Conservation (phyloP, 2,113 vertebrate species). For the Uria aalge region DNA sequence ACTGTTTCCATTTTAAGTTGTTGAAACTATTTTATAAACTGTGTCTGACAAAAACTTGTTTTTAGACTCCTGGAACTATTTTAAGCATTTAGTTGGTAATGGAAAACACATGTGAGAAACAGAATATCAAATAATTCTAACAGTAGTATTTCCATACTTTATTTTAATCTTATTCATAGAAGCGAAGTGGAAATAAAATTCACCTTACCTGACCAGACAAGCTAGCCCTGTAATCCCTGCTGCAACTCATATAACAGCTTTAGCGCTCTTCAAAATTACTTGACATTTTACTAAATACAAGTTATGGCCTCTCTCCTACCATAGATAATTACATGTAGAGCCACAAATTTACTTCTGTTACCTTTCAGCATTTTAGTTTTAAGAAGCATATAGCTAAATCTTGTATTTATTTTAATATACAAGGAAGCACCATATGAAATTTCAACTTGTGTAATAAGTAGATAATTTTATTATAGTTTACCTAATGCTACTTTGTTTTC, state of each 20-base stretch:
- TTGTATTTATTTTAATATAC: not conserved
- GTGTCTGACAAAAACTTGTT: constrained; percentile 20
- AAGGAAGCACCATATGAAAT: not conserved
- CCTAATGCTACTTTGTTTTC: not conserved
- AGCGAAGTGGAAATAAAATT: not conserved
- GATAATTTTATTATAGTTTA: not conserved
- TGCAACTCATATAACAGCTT: not conserved
- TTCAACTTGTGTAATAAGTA: not conserved
- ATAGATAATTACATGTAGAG: not conserved
- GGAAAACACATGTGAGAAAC: constrained; percentile 30
- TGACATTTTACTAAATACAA: not conserved
- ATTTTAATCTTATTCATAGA: constrained; percentile 21
- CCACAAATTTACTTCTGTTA: not conserved
- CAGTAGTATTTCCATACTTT: not conserved
- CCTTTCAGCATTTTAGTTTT: not conserved
- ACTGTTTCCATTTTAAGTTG: constrained; percentile 19
- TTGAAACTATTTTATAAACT: constrained; percentile 44
- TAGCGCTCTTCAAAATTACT: not conserved
- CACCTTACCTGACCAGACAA: constrained; percentile 2
- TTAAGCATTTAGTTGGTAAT: constrained; percentile 16
- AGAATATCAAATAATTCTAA: constrained; percentile 9
- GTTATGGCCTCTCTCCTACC: not conserved
- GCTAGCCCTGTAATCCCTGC: not conserved
- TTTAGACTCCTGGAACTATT: constrained; percentile 31
- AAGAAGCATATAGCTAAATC: not conserved